Evolutionary conservation across 2,888 invertebrate genomes (phyloP), one percentile per base, ranked within the genome.

Genomic region (Embidobia sp.): DNA sequence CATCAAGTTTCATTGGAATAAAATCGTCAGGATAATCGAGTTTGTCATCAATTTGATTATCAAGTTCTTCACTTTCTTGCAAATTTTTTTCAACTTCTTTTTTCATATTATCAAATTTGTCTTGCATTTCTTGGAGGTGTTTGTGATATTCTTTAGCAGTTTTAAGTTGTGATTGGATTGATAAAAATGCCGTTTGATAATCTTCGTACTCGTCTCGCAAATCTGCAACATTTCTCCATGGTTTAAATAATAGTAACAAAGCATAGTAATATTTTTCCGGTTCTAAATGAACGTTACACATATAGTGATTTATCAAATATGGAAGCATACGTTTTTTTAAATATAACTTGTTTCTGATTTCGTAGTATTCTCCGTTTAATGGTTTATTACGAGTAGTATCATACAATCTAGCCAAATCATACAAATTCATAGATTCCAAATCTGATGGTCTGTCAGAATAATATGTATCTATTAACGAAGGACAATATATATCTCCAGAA

Each of bases 291-390:
- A 59, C 40, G 55, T 76, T 64, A 27, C 55, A 83, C 57, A 84
- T 3, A 18, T 40, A 40, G 8, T 40, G 83, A 73, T 84, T 85
- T 1, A 86, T 82, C 2, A 84, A 70, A 78, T 81, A 83, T 31
- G 13, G 13, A 3, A 16, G 4, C n/a, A 81, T 78, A 8, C 73
- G 1, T 31, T 16, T 31, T 5, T 16, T 19, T 44, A 44, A 6
- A 13, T 44, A 44, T 11, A 10, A 22, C n/a, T 44, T 26, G 10
- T 10, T 7, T 5, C n/a, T 1, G 22, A 22, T 22, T 22, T 22
- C 22, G 6, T 22, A 22, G 22, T 4, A 22, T 22, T 22, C 22
- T 6, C 3, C 6, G 3, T 3, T 22, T 4, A 22, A 4, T 22
- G 22, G 22, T 22, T 22, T 22, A 22, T 4, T 6, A 22, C 22